These are phyloP conservation scores for Drosophila leonis DNA, from an alignment of 2,888 invertebrate genomes.

Conservation along the genomic window DNA sequence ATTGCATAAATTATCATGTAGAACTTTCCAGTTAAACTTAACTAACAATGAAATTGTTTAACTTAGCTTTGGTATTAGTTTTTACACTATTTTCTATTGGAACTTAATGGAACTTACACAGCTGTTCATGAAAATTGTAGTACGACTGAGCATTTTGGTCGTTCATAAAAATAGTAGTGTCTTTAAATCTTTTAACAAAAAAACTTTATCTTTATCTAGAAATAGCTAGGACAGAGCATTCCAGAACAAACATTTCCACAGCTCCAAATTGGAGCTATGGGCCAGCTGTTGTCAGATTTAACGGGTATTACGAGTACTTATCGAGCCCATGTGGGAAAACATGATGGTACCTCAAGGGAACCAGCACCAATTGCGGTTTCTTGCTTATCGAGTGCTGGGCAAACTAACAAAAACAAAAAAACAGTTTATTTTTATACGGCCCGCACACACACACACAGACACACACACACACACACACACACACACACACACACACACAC, in stretches of 20 bases:
- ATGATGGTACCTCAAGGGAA: conserved; percentile 23
- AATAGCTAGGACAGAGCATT: not conserved
- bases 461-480: not conserved
- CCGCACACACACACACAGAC: conserved; percentile 20
- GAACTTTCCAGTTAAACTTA: not conserved
- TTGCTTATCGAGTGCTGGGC: conserved; percentile 34
- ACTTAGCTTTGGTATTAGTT: not conserved
- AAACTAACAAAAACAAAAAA: conserved; percentile 8
- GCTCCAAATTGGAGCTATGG: too few species aligned
- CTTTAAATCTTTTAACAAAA: too few species aligned
- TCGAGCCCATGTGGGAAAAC: not conserved
- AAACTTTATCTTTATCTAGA: not conserved
- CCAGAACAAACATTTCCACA: conserved; percentile 7
- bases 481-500: too few species aligned
- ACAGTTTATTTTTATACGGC: conserved; percentile 46
- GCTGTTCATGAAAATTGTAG: too few species aligned
- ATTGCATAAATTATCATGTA: not conserved
- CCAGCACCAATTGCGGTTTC: conserved; percentile 39
- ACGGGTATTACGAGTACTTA: not conserved
- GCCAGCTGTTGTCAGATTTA: conserved; percentile 11
- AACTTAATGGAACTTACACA: not conserved
- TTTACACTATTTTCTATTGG: not conserved
- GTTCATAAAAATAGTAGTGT: too few species aligned
- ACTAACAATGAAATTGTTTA: too few species aligned
- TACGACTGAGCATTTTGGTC: too few species aligned